Evolutionary conservation across 2,113 vertebrate genomes (phyloP).

Genomic region (Caretta caretta): DNA sequence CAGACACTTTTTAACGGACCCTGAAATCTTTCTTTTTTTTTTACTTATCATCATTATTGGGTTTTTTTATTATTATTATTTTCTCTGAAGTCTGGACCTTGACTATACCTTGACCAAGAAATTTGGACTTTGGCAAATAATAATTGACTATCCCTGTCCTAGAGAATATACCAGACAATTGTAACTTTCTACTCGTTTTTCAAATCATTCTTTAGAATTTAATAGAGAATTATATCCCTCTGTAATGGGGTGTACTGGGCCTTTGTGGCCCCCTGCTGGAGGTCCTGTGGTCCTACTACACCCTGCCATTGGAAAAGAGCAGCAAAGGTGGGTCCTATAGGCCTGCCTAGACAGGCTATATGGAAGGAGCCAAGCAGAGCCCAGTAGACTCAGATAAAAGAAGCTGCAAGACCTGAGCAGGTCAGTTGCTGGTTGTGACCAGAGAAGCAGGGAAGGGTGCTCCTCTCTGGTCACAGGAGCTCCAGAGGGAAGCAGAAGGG

Average conservation of each 20-base stretch:
- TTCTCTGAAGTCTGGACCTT: no score
- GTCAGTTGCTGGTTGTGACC: not conserved
- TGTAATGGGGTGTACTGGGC: not conserved
- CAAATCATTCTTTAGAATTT: not conserved
- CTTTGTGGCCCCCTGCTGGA: not conserved
- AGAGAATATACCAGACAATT: not conserved
- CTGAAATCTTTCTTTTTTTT: no score
- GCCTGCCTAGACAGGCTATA: not conserved
- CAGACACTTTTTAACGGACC: no score
- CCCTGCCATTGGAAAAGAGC: not conserved
- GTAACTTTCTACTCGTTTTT: not conserved
- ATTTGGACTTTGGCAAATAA: not conserved
- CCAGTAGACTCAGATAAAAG: not conserved
- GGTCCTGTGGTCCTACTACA: not conserved
- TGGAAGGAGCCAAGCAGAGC: not conserved
- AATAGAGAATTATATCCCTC: not conserved
- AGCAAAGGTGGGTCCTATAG: not conserved
- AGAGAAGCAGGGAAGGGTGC: not conserved
- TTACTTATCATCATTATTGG: no score
- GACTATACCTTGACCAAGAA: no score
- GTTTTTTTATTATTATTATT: no score
- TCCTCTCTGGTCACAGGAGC: not conserved
- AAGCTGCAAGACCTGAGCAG: not conserved
- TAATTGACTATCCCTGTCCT: not conserved
- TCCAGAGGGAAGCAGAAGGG: not conserved